Evolutionary conservation across 23 tunicate genomes (phyloP), one percentile per base, ranked within the genome.

Genomic region (Trididemnum miniatum): DNA sequence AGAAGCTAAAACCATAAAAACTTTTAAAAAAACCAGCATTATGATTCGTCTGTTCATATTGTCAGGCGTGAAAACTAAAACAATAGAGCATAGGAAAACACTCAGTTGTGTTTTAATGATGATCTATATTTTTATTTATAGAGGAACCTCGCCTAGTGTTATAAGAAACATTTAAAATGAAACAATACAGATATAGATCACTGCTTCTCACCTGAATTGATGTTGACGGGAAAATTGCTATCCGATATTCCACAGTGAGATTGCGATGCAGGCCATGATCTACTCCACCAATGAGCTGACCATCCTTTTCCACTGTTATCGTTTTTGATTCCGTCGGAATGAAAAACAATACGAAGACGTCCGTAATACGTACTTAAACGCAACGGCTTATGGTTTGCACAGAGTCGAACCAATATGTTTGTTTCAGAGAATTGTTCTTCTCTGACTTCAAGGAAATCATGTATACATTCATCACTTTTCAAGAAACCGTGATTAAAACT

Each of bases 271-370:
- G 67, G 67, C 27, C 27, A 62, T 12, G 15, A 12, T 62, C 67
- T 15, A 4, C 25, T 20, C 67, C 67, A 62, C 67, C 67, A 62
- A n/a, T 62, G 67, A 20, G 67, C 67, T 4, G 67, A n/a, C 67
- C 67, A 62, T 25, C 67, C 67, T 12, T 15, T 20, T 4, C 27
- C 27, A n/a, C 67, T 25, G 4, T 62, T 62, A n/a, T 25, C 29
- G 26, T 12, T 5, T 4, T 20, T 20, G 22, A n/a, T 25, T 4
- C 5, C 26, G 22, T 62, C 67, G 4, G 67, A 62, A 26, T 20
- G 22, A 62, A 62, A 62, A 4, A 62, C 67, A n/a, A 62, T n/a
- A 20, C 67, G 27, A 20, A 62, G 22, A 20, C 67, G 29, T n/a
- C 67, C 67, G 22, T 20, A n/a, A 62, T 12, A n/a, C 5, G 67